Conservation (phyloP, 2,113 vertebrate species). For the Mungos mungo region DNA sequence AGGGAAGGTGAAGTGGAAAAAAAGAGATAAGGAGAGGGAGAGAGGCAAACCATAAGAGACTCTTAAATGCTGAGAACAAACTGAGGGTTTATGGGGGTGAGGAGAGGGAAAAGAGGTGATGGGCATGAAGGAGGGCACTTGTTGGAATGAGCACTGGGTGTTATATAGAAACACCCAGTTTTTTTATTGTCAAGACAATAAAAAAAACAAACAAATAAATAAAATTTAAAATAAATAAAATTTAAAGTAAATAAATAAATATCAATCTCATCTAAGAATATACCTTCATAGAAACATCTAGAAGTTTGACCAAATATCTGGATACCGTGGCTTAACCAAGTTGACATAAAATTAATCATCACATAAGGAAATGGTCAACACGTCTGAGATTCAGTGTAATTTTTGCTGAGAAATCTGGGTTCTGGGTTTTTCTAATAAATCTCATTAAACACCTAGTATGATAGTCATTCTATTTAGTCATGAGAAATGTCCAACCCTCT, state of each 20-base stretch:
- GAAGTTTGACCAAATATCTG: neutral
- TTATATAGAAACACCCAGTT: too few relatives aligned
- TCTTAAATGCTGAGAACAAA: too few relatives aligned
- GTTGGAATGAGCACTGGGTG: too few relatives aligned
- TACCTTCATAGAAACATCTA: neutral
- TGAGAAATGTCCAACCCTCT: neutral
- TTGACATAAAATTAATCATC: neutral
- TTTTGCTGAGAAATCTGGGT: neutral
- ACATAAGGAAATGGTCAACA: neutral
- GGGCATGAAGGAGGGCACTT: too few relatives aligned
- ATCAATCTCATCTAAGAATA: neutral
- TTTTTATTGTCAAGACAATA: too few relatives aligned
- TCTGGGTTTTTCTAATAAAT: neutral
- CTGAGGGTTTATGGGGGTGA: too few relatives aligned
- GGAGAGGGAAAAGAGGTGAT: too few relatives aligned
- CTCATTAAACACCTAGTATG: neutral
- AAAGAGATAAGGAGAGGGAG: too few relatives aligned
- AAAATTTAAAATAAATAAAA: too few relatives aligned
- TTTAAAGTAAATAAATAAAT: neutral
- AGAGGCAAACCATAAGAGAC: too few relatives aligned
- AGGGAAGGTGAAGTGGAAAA: too few relatives aligned
- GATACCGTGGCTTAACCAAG: neutral
- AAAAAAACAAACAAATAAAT: too few relatives aligned
- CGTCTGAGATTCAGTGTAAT: neutral
- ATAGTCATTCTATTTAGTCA: neutral